phyloP scores from a whole-genome alignment of 2,888 invertebrate species.

The Drosophila anomalata region DNA sequence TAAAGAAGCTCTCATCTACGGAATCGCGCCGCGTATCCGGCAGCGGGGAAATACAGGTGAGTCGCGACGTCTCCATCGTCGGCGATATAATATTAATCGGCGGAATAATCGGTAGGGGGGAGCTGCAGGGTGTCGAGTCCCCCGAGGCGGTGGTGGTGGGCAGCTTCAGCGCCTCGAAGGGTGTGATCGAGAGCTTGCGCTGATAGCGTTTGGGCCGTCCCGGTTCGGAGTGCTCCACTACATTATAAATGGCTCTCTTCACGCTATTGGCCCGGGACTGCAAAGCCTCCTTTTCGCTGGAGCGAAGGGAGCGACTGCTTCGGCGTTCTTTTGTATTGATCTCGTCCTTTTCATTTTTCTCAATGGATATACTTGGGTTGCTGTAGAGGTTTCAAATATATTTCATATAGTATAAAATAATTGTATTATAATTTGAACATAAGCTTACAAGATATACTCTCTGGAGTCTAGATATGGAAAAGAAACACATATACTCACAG shows the following conservation, averaged over 20 bases:
- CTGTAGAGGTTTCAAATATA: slow-evolving; percentile 43
- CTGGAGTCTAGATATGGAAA: too few relatives aligned
- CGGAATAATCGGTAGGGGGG: slow-evolving; percentile 82
- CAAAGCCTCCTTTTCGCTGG: slow-evolving; percentile 86
- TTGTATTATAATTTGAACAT: too few relatives aligned
- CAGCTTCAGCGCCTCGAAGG: slow-evolving; percentile 82
- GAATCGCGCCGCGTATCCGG: slow-evolving; percentile 87
- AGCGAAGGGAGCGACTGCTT: slow-evolving; percentile 83
- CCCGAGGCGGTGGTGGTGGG: slow-evolving; percentile 73
- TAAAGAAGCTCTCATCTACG: slow-evolving; percentile 85
- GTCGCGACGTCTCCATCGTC: slow-evolving; percentile 84
- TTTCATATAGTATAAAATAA: too few relatives aligned
- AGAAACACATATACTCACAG: slow-evolving; percentile 55
- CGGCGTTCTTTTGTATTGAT: slow-evolving; percentile 84
- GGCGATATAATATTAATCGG: slow-evolving; percentile 83
- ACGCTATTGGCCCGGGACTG: slow-evolving; percentile 91
- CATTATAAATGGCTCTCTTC: slow-evolving; percentile 91
- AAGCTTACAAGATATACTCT: too few relatives aligned
- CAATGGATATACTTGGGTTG: slow-evolving; percentile 84
- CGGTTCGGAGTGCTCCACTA: slow-evolving; percentile 91
- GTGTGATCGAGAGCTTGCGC: slow-evolving; percentile 83
- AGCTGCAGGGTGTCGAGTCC: slow-evolving; percentile 82
- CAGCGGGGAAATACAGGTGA: slow-evolving; percentile 88
- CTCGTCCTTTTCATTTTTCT: slow-evolving; percentile 85
- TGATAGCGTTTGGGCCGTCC: slow-evolving; percentile 85